Conservation (phyloP, 1,140 invertebrate species). For the Eumaeus atala region DNA sequence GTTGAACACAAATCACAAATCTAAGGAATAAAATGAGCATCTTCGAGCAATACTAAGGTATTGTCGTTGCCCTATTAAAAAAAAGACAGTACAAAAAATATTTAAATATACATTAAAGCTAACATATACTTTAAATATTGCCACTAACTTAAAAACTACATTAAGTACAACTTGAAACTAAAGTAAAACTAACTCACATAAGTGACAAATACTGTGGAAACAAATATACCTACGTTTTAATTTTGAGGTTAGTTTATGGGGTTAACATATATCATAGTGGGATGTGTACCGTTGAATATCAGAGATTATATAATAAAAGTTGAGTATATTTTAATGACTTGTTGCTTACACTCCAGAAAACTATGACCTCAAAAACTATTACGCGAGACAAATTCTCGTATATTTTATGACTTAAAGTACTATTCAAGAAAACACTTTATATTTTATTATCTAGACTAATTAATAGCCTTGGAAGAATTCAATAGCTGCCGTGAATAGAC, state of each 20-base stretch:
- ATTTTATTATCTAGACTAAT: too few species aligned
- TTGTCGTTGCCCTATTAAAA: slow-evolving; percentile 54
- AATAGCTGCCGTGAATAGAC: too few species aligned
- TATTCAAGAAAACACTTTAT: too few species aligned
- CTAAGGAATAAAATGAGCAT: slow-evolving; percentile 49
- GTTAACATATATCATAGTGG: too few species aligned
- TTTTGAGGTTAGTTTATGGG: slow-evolving; percentile 12
- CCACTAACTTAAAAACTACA: slow-evolving; percentile 30
- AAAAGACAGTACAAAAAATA: slow-evolving; percentile 47
- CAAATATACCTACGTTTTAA: slow-evolving; percentile 27
- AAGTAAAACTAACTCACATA: slow-evolving; percentile 31
- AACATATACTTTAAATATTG: slow-evolving; percentile 47
- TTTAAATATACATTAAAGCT: slow-evolving; percentile 53
- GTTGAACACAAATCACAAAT: slow-evolving; percentile 24
- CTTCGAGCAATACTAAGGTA: slow-evolving; percentile 65
- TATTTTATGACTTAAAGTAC: too few species aligned
- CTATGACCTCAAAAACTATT: too few species aligned
- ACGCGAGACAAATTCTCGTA: too few species aligned
- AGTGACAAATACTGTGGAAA: slow-evolving; percentile 38
- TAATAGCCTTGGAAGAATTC: too few species aligned
- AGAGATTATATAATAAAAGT: too few species aligned
- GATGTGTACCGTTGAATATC: too few species aligned
- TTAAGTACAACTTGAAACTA: slow-evolving; percentile 45
- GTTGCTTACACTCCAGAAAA: too few species aligned
- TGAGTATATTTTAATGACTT: too few species aligned